Base-by-base conservation (phyloP, 2,113 vertebrate genomes). In the Sphaerodactylus townsendi region DNA sequence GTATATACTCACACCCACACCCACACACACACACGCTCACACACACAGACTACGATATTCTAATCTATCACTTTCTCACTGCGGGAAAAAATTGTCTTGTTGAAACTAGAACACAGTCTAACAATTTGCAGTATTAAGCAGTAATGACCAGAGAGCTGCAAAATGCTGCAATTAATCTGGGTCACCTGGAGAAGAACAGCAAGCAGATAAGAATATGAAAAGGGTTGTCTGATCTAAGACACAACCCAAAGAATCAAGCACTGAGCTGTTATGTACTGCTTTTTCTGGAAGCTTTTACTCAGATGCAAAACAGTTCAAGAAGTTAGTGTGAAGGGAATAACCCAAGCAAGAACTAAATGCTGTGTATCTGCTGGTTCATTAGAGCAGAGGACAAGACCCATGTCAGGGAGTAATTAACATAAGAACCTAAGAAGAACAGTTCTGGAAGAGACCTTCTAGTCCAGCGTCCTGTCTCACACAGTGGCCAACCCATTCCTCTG, bases 81-180 rank as follows among this genome's bases (percentile, higher is more conserved):
- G 7, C 48, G 77, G 41, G 9, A 87, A 93, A 90, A 37, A 30
- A 30, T 21, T 84, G 86, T 41, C 83, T 84, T 87, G 50, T 77
- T 48, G 77, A 62, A 93, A 85, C 73, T 82, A 62, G 82, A 87
- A 56, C 37, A 85, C 10, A 88, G 81, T 86, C 72, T 85, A 46
- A 89, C 91, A 69, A 81, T 88, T 91, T 92, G 92, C 79, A 90
- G 46, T 30, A 85, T 83, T n/a, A 72, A 77, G 11, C 3, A 0
- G 85, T 88, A 87, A 90, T 48, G 30, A 62, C 28, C 44, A 90
- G 79, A 73, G 84, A 87, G 0, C 85, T 82, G 86, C 78, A 77
- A 92, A 93, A 91, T 71, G 5, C 2, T 86, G 66, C 14, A 15
- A 35, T 91, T 93, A 91, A 90, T 93, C 79, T 81, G 89, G 74